Evolutionary conservation across 1,140 invertebrate species (phyloP).

Genomic region (Physella acuta): DNA sequence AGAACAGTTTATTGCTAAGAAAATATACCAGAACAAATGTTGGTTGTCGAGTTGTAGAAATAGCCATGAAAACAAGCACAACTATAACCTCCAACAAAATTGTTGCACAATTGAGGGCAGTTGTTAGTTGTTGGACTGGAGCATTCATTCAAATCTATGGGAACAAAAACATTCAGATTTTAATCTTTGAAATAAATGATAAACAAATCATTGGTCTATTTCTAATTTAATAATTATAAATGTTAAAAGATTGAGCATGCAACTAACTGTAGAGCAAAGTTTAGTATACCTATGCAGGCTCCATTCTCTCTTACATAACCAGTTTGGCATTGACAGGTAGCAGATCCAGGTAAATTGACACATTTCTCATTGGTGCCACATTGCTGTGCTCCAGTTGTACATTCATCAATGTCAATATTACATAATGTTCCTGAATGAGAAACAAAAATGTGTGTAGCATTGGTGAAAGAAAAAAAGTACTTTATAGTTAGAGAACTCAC

Average conservation of each 20-base stretch:
- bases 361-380: slow-evolving; percentile 22
- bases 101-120: slow-evolving; percentile 30
- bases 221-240: no score
- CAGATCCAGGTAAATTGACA: slow-evolving; percentile 34
- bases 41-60: slow-evolving; percentile 22
- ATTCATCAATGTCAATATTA: slow-evolving; percentile 25
- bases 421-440: slow-evolving; percentile 10
- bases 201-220: no score
- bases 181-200: no score
- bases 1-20: no score
- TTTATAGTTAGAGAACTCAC: no score
- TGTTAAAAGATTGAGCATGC: no score
- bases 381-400: slow-evolving; percentile 59
- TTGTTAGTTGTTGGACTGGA: slow-evolving; percentile 7
- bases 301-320: slow-evolving; percentile 25
- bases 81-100: slow-evolving; percentile 30
- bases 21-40: slow-evolving; percentile 32
- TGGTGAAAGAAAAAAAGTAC: no score
- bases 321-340: slow-evolving; percentile 31
- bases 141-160: slow-evolving; percentile 40
- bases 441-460: no score
- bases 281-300: background rate
- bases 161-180: no score
- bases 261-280: no score
- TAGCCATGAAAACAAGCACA: slow-evolving; percentile 34